phyloP scores from a whole-genome alignment of 2,888 invertebrate genomes.

The Drosophila lutescens region DNA sequence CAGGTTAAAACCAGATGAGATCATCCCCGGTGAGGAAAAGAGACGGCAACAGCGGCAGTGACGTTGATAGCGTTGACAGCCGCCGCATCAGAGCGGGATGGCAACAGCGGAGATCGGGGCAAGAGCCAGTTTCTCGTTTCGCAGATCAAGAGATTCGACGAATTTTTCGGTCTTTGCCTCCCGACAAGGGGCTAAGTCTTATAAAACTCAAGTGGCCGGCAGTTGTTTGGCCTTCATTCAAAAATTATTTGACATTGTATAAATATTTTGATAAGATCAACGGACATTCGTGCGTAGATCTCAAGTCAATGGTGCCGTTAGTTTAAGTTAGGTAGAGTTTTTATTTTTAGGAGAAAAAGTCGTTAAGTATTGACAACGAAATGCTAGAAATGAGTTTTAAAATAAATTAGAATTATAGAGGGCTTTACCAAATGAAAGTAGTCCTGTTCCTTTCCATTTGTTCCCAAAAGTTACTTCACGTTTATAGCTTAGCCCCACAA shows the following conservation, averaged over 20 bases:
- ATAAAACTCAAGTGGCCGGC: conserved; percentile 23
- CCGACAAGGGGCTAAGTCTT: conserved; percentile 7
- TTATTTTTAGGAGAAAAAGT: not conserved
- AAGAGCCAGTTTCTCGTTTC: conserved; percentile 26
- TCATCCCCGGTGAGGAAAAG: conserved; percentile 51
- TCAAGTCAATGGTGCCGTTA: conserved; percentile 19
- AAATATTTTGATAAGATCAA: conserved; percentile 59
- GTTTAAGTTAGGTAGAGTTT: not conserved
- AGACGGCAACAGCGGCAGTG: conserved; percentile 30
- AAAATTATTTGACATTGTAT: conserved; percentile 56
- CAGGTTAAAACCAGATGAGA: conserved; percentile 76
- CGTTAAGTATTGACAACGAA: not conserved
- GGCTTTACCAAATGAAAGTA: too few species aligned
- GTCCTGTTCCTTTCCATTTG: too few species aligned
- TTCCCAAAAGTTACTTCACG: too few species aligned
- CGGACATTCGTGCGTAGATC: conserved; percentile 9
- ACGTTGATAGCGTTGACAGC: conserved; percentile 47
- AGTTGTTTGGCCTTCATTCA: conserved; percentile 53
- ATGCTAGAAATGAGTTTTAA: not conserved
- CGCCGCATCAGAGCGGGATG: conserved; percentile 17
- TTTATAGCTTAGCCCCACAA: too few species aligned
- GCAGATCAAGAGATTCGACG: conserved; percentile 26
- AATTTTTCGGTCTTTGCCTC: conserved; percentile 22
- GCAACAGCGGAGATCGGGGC: not conserved
- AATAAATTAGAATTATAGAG: not conserved